A percentile compares a stretch with the other conserved stretches of the same genome.
These are phyloP conservation scores for Perizoma affinitatum DNA, from an alignment of 2,888 invertebrate species.

Conservation along the genomic window DNA sequence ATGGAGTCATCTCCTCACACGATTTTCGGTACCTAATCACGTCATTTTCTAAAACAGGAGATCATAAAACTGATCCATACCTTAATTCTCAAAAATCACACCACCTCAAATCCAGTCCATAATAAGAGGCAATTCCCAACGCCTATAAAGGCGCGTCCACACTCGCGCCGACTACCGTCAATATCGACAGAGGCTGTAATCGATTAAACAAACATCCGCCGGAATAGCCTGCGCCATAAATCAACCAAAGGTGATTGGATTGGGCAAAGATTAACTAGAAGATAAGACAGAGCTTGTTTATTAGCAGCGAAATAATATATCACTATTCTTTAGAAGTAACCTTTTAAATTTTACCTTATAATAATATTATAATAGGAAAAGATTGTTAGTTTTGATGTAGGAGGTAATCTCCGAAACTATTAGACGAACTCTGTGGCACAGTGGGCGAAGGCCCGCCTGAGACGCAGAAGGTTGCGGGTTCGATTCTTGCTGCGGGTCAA, in stretches of 20 bases:
- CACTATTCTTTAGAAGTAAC: no score
- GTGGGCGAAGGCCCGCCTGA: no score
- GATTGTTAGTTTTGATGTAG: no score
- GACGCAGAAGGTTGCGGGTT: no score
- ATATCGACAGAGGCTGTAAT: conserved; percentile 55
- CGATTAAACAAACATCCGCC: conserved; percentile 82
- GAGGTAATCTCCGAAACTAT: no score
- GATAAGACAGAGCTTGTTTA: conserved; percentile 8
- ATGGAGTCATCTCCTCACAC: no score
- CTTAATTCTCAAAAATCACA: conserved; percentile 35
- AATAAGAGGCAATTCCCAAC: conserved; percentile 41
- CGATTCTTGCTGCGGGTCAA: no score
- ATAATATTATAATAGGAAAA: no score
- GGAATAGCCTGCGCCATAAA: conserved; percentile 66
- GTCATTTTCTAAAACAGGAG: conserved; percentile 1
- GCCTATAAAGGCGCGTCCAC: conserved; percentile 33
- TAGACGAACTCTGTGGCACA: no score
- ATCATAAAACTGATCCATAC: conserved; percentile 7
- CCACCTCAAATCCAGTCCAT: conserved; percentile 31
- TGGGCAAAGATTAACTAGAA: conserved; percentile 47
- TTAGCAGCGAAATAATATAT: background rate
- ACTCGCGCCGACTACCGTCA: conserved; percentile 59
- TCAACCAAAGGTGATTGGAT: conserved; percentile 72
- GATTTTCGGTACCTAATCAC: conserved; percentile 6
- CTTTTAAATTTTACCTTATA: no score